These are phyloP conservation scores for Aplochiton taeniatus DNA, from an alignment of 2,797 vertebrate genomes.

Conservation along the genomic window DNA sequence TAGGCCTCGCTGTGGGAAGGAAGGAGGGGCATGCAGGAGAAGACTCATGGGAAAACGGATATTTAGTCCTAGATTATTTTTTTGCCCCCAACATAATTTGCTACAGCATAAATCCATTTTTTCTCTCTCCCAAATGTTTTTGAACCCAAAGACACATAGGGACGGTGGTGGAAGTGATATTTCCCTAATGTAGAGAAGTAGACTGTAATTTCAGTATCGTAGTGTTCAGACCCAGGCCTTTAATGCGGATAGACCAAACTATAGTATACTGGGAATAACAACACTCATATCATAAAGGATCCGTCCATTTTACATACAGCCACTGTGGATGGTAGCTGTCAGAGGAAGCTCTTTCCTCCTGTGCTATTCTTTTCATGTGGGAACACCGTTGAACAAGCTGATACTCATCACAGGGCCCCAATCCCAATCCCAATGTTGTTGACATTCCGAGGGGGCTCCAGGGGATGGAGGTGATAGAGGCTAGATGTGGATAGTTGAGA, in stretches of 20 bases:
- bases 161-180: slow-evolving; percentile 43
- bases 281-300: slow-evolving; percentile 46
- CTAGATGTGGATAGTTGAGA: slow-evolving; percentile 53
- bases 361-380: slow-evolving; percentile 43
- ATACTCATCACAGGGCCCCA: slow-evolving; percentile 57
- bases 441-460: slow-evolving; percentile 60
- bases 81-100: slow-evolving; percentile 66
- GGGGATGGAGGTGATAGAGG: slow-evolving; percentile 21
- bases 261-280: slow-evolving; percentile 45
- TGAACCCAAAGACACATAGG: slow-evolving; percentile 56
- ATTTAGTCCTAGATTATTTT: slow-evolving; percentile 66
- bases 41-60: slow-evolving; percentile 66
- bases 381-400: slow-evolving; percentile 51
- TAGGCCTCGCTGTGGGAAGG: slow-evolving; percentile 59
- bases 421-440: slow-evolving; percentile 61
- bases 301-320: slow-evolving; percentile 49
- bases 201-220: slow-evolving; percentile 70
- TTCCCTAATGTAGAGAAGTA: slow-evolving; percentile 65
- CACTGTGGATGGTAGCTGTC: slow-evolving; percentile 44
- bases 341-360: slow-evolving; percentile 32
- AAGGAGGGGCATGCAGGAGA: slow-evolving; percentile 55
- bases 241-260: slow-evolving; percentile 42
- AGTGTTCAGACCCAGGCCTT: slow-evolving; percentile 55
- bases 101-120: slow-evolving; percentile 62
- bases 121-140: slow-evolving; percentile 52